Conservation (phyloP, 2,888 invertebrate genomes). For the Polyommatus icarus region DNA sequence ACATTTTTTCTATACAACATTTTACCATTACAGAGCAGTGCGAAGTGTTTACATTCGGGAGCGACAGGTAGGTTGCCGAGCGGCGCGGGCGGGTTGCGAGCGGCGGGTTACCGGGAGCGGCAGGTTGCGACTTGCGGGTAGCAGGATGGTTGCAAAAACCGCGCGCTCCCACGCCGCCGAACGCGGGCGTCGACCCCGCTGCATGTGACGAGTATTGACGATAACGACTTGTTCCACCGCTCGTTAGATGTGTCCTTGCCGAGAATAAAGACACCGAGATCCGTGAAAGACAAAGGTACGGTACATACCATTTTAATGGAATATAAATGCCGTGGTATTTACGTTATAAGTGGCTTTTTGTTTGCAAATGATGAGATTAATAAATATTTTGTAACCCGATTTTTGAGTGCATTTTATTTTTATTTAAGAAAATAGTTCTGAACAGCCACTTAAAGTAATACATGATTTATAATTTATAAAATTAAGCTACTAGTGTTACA, state of each 20-base stretch:
- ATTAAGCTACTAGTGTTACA: too few species aligned
- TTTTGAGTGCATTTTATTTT: too few species aligned
- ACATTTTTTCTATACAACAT: too few species aligned
- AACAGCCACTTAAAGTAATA: too few species aligned
- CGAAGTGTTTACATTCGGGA: not conserved
- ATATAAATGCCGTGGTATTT: too few species aligned
- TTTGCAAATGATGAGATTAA: too few species aligned
- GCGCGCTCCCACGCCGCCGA: conserved; percentile 67
- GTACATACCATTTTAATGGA: too few species aligned
- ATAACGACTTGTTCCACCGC: conserved; percentile 48
- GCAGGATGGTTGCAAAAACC: conserved; percentile 66
- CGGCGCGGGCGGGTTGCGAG: not conserved
- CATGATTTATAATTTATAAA: too few species aligned
- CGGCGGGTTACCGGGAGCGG: not conserved
- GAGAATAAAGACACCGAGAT: not conserved
- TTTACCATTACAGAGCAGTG: not conserved
- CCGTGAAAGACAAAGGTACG: not conserved
- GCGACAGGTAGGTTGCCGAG: not conserved
- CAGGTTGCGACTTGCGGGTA: conserved; percentile 35
- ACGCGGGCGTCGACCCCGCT: conserved; percentile 61
- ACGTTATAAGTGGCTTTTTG: too few species aligned
- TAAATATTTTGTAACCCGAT: too few species aligned
- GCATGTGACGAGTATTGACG: conserved; percentile 69
- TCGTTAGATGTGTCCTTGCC: conserved; percentile 34
- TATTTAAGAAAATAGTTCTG: too few species aligned